Base-by-base conservation (phyloP, 2,797 vertebrate species). In the Macrochelys suwanniensis region DNA sequence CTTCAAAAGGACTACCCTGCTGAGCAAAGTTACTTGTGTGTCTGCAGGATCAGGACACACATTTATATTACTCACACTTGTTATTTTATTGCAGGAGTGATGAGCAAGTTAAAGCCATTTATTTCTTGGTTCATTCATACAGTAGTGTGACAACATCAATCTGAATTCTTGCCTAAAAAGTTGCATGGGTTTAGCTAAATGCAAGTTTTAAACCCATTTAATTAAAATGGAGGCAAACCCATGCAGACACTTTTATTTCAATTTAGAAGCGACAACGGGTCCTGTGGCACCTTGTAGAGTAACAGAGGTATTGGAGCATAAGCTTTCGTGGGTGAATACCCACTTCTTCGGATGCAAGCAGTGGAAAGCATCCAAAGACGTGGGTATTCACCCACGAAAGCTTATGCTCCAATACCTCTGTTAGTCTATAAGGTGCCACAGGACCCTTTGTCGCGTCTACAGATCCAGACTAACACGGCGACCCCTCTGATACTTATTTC, bases 31-130 rank as follows among this genome's bases (percentile, higher is more conserved):
- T 5, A 3, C 1, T 11, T 26, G 25, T 8, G 1, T 7, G 2
- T 2, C 11, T 31, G 25, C 82, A 21, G 16, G 0, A 45, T 31
- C 71, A 25, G 33, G 1, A 50, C 26, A 50, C 61, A 28, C 8
- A 19, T 3, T 13, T 28, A 49, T 2, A 80, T 54, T 49, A 17
- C 76, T 37, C 13, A 1, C 42, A 3, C 61, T 42, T 31, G 9
- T 21, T 1, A 12, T 33, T 7, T 2, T 16, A 89, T 3, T 8
- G 17, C 56, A 8, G 59, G 59, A 37, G 42, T n/a, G 59, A 74
- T 42, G 21, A 16, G 23, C 45, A 77, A 10, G 0, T 0, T 0
- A 3, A 5, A 31, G 45, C 5, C 6, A 7, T 59, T 80, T 12
- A 17, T 12, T 65, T 16, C 5, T 1, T 37, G 9, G 2, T 31